Evolutionary conservation across 2,113 vertebrate species (phyloP).

Genomic region (Phylloscopus trochilus): DNA sequence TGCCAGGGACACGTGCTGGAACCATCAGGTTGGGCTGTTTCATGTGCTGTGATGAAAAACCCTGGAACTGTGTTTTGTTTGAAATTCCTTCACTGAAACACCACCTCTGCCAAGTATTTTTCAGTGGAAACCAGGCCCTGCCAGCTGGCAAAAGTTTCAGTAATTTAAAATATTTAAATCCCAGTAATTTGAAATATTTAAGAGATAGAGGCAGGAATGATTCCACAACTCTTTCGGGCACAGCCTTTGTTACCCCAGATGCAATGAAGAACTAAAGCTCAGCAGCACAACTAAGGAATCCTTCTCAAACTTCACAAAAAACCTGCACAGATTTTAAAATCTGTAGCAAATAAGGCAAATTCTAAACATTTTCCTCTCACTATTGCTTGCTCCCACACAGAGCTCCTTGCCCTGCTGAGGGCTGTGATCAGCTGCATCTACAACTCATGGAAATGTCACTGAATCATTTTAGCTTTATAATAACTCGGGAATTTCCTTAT

Average conservation of each 20-base stretch:
- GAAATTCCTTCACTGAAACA: not conserved
- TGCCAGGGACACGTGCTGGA: not conserved
- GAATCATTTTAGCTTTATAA: not conserved
- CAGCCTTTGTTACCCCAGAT: not conserved
- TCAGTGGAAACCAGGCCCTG: not conserved
- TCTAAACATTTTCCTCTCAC: not conserved
- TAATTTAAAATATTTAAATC: not conserved
- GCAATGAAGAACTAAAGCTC: not conserved
- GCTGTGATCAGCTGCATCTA: not conserved
- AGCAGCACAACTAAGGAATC: not conserved
- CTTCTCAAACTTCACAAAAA: not conserved
- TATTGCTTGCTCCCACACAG: not conserved
- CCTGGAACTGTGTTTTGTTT: not conserved
- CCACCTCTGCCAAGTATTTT: not conserved
- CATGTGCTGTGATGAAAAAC: not conserved
- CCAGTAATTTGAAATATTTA: not conserved
- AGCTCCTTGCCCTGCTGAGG: not conserved
- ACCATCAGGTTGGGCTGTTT: too few species aligned
- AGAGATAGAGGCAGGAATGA: too few species aligned
- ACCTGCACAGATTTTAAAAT: not conserved
- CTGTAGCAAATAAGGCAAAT: not conserved
- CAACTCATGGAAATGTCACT: not conserved
- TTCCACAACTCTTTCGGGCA: not conserved
- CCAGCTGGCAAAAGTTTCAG: not conserved
- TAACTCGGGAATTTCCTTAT: too few species aligned